A percentile compares a stretch with the other conserved stretches of the same genome.
These are phyloP conservation scores for Spongia lamella DNA, from an alignment of 37 sponge, comb jelly and placozoan genomes.

Conservation along the genomic window DNA sequence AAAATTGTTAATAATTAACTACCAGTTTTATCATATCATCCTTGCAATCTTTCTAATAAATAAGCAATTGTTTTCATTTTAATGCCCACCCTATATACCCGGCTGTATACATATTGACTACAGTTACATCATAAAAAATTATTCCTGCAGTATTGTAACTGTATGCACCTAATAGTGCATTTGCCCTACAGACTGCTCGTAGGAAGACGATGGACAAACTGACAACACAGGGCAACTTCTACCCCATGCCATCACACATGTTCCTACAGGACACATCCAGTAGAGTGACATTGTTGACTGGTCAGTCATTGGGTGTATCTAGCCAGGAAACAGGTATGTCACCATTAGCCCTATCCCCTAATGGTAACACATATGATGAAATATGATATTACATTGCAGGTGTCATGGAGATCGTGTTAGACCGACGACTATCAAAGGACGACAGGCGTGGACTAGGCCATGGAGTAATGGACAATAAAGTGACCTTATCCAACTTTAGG, in stretches of 20 bases:
- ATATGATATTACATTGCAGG: conserved; percentile 54
- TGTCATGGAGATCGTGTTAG: conserved; percentile 86
- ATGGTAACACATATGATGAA: neutral
- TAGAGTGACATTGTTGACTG: conserved; percentile 66
- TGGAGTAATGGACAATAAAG: conserved; percentile 77
- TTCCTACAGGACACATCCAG: conserved; percentile 63
- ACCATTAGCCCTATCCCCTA: neutral
- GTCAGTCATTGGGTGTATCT: conserved; percentile 80
- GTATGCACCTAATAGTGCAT: too few species aligned
- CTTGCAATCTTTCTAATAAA: too few species aligned
- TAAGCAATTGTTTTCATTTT: too few species aligned
- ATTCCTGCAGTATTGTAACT: too few species aligned
- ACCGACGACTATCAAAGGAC: conserved; percentile 76
- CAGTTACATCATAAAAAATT: too few species aligned
- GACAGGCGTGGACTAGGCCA: conserved; percentile 87
- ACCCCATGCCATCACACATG: conserved; percentile 88
- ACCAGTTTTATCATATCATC: too few species aligned
- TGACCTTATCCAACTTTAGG: conserved; percentile 51
- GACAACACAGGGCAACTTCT: conserved; percentile 90
- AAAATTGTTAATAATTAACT: too few species aligned
- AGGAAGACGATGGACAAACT: conserved; percentile 64
- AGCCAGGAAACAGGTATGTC: conserved; percentile 62
- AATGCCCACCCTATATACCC: too few species aligned
- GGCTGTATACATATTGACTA: too few species aligned
- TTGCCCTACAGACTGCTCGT: conserved; percentile 23